Base-by-base conservation (phyloP, 2,113 vertebrate species). In the Pagrus major region DNA sequence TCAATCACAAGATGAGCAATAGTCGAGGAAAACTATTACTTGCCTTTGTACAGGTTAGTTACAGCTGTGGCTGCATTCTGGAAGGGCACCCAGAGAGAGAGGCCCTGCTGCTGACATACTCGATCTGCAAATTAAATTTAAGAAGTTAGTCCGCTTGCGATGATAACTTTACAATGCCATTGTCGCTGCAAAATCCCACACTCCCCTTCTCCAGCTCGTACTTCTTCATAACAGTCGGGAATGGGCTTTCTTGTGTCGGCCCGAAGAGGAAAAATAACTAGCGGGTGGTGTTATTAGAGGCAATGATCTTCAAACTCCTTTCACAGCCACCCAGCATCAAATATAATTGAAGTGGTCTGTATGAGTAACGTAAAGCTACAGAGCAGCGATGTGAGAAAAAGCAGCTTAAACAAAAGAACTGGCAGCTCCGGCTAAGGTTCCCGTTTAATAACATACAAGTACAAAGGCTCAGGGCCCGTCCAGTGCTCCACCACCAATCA, bases 1-100 rank as follows among this genome's bases (percentile, higher is more conserved):
- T 23, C 5, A 69, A 51, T 2, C 42, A 54, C 9, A 46, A 63
- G 16, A 56, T 14, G 9, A 15, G 15, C 9, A 33, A n/a, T 2
- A 5, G 18, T 39, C 14, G 61, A 47, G 21, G 18, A 21, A 23
- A 60, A 10, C 21, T 8, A 23, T 47, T 58, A 87, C 93, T 92
- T 95, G 96, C 97, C 98, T 99, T 98, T 99, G 85, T 99, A 99
- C 79, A 99, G 95, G 86, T 99, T 99, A 88, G 98, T 99, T 94
- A 99, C 98, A 16, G 98, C 97, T 35, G 98, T 99, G 87, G 98
- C 98, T 59, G 98, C 98, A 74, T 99, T 99, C 93, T 99, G 98
- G 93, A 99, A 99, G 41, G 98, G 98, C 68, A 97, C 97, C 98
- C 98, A 99, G 74, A 99, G 96, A 78, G 98, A 98, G 67, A 98